Evolutionary conservation across 2,888 invertebrate species (phyloP).

Genomic region (Calephelis perditalis): DNA sequence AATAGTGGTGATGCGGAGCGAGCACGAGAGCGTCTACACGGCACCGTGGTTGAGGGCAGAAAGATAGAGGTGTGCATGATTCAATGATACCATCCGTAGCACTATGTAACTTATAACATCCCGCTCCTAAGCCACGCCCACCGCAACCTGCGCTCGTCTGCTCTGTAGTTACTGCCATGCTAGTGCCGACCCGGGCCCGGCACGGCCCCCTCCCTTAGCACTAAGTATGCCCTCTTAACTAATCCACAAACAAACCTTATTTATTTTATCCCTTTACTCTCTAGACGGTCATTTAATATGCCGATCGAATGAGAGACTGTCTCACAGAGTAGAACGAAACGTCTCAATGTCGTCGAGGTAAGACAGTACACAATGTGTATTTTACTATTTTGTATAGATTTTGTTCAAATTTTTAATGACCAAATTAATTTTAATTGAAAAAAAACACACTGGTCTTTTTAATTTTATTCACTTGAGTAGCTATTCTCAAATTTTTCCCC

Average conservation of each 20-base stretch:
- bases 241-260: conserved; percentile 76
- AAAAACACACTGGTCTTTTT: not conserved
- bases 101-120: conserved; percentile 82
- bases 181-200: conserved; percentile 48
- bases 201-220: conserved; percentile 45
- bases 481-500: not conserved
- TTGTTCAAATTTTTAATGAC: not conserved
- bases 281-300: conserved; percentile 83
- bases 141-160: conserved; percentile 76
- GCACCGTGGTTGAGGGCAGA: conserved; percentile 99
- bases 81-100: conserved; percentile 80
- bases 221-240: conserved; percentile 68
- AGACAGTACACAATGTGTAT: conserved; percentile 43
- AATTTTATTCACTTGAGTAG: not conserved
- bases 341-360: conserved; percentile 73
- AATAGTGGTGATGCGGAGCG: conserved; percentile 99
- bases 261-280: conserved; percentile 81
- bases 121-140: conserved; percentile 77
- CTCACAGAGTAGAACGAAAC: conserved; percentile 77
- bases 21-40: conserved; percentile 99
- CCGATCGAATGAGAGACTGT: conserved; percentile 77
- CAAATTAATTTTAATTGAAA: not conserved
- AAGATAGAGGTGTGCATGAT: conserved; percentile 99
- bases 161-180: conserved; percentile 77
- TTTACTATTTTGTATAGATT: conserved; percentile 13